These are phyloP conservation scores for Rhinophrynus dorsalis DNA, from an alignment of 2,797 vertebrate species.

Conservation along the genomic window DNA sequence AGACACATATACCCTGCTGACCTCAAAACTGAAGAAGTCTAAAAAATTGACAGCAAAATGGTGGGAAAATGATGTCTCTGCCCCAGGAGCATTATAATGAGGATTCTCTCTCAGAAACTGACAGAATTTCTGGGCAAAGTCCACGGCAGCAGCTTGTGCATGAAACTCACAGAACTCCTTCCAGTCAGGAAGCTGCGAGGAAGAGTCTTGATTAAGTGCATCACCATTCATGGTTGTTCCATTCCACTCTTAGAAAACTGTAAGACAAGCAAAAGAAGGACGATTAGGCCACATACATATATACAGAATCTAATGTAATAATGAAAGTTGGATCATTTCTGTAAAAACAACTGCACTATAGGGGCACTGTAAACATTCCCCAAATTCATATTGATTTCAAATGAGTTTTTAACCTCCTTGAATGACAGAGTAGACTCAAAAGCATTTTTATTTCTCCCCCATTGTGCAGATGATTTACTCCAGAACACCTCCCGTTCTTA, in stretches of 20 bases:
- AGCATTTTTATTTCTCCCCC: too few species aligned
- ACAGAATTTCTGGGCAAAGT: slow-evolving; percentile 94
- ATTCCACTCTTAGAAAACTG: slow-evolving; percentile 68
- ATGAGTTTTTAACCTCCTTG: too few species aligned
- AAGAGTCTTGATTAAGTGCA: slow-evolving; percentile 74
- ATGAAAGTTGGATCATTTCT: too few species aligned
- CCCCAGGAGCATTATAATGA: slow-evolving; percentile 87
- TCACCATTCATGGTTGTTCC: slow-evolving; percentile 79
- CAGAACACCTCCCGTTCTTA: too few species aligned
- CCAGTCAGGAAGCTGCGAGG: slow-evolving; percentile 86
- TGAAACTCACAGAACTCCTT: slow-evolving; percentile 96
- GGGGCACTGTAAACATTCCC: too few species aligned
- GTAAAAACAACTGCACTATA: too few species aligned
- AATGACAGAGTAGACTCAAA: too few species aligned
- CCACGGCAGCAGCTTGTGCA: slow-evolving; percentile 84
- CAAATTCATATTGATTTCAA: too few species aligned
- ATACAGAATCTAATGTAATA: too few species aligned
- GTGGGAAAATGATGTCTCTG: slow-evolving; percentile 87
- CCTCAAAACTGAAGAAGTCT: slow-evolving; percentile 82
- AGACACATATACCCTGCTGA: slow-evolving; percentile 69
- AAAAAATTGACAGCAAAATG: slow-evolving; percentile 90
- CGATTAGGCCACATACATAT: too few species aligned
- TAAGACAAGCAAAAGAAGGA: not conserved
- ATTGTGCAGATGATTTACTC: too few species aligned
- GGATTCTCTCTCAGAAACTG: slow-evolving; percentile 91